Base-by-base conservation (phyloP, 2,797 vertebrate species). In the Rhinoraja longicauda region DNA sequence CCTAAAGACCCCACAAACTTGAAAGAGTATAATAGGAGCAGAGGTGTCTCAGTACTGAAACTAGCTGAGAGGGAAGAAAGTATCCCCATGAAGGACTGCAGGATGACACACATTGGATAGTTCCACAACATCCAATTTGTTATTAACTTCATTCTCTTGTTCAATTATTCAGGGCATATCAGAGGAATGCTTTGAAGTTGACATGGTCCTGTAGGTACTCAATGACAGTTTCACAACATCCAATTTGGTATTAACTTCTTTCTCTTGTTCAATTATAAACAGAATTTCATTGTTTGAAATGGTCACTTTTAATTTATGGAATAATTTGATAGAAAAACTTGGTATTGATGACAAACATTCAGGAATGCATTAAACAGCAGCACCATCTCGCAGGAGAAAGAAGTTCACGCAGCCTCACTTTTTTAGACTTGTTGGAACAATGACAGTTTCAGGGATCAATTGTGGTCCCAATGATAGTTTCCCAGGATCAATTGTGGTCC, bases 251-350 rank as follows among this genome's bases (percentile, higher is more conserved):
- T 29, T 91, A 53, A 45, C 45, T 45, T 45, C 45, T 45, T 53
- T 53, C 45, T 53, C 45, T 53, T 53, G 45, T 53, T 53, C 45
- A 53, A 53, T 53, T 53, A 53, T 75, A 45, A 92, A 73, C 45
- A 92, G 24, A 57, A 53, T 73, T 72, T 91, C 70, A 91, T 92
- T 92, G 92, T 92, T 57, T 92, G 39, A 92, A 92, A 57, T 75
- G 26, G 70, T 92, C 67, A 92, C 39, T 75, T 53, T n/a, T 75
- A 92, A 92, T 75, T 92, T 75, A 32, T 53, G 45, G 90, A 75
- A 12, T 75, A 70, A 92, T 75, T 45, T n/a, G 90, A 9, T 26
- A 75, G 39, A 53, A 75, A 92, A 75, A 75, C 39, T 53, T 75
- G 45, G 13, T 53, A 53, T 92, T 75, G 13, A 72, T 57, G 39